These are phyloP conservation scores for Melipona beecheii DNA, from an alignment of 2,888 invertebrate genomes.

Conservation along the genomic window DNA sequence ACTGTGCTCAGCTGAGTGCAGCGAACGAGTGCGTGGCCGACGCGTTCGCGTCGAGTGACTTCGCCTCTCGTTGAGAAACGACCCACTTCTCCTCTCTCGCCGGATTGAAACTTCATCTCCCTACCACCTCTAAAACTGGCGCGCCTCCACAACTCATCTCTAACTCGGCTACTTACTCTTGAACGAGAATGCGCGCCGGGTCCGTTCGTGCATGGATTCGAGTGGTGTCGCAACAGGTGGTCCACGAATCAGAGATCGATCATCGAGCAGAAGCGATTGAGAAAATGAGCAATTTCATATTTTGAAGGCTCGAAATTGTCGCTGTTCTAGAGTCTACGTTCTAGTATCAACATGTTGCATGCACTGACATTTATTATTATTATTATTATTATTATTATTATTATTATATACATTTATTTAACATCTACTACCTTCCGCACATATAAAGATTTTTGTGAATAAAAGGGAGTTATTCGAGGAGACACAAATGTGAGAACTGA, in stretches of 20 bases:
- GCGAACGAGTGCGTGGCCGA: constrained; percentile 78
- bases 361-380: too few species aligned
- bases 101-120: constrained; percentile 75
- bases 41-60: constrained; percentile 79
- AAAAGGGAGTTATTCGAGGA: too few species aligned
- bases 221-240: constrained; percentile 37
- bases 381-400: too few species aligned
- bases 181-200: constrained; percentile 39
- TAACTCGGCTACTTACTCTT: constrained; percentile 32
- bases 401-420: too few species aligned
- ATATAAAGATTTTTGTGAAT: too few species aligned
- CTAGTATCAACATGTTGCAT: too few species aligned
- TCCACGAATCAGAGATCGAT: neutral
- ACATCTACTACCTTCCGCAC: too few species aligned
- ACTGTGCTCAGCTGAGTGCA: constrained; percentile 76
- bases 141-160: constrained; percentile 62
- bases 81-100: constrained; percentile 80
- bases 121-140: constrained; percentile 51
- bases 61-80: constrained; percentile 80
- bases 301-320: neutral
- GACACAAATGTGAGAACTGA: too few species aligned
- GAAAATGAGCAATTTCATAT: neutral
- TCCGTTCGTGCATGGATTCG: neutral
- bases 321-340: too few species aligned
- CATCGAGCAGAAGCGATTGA: neutral